Evolutionary conservation across 2,888 invertebrate genomes (phyloP), one percentile per base, ranked within the genome.

Genomic region (Thalpophila matura): DNA sequence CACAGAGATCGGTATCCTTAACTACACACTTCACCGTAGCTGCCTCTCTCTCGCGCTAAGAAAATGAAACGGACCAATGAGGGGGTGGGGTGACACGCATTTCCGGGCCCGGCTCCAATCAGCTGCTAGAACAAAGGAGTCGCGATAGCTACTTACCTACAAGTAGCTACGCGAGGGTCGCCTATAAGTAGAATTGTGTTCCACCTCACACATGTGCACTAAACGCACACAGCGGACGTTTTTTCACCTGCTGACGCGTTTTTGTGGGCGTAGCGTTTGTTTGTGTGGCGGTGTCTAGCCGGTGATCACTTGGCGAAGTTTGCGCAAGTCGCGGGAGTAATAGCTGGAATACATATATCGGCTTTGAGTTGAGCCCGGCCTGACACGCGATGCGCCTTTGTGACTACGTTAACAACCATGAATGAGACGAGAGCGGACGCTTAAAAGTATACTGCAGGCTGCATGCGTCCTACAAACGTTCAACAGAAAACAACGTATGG

Each of bases 111-210:
- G 91, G 91, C 94, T 95, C 95, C 95, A 95, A 95, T 95, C 95
- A 95, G 95, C 95, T 95, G 94, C 93, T 95, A 95, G 95, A 95
- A 95, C 95, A 95, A 95, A 93, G 91, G 95, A 93, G 87, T 89
- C 89, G 91, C 90, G 93, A 92, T 94, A 93, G 94, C 95, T 94
- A 94, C 94, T 94, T 89, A 90, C 91, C 89, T 93, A 94, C 89
- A 86, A 93, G 92, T 93, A 93, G 91, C 93, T 93, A 92, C 86
- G 58, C 68, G 73, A 75, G 91, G 90, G 91, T 90, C 90, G 89
- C 71, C 85, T 88, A 81, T 86, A 88, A 90, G 89, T 88, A 87
- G 87, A 87, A 86, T 80, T 79, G 77, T 82, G 79, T 80, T 84
- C 85, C 82, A 83, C 85, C 82, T 88, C 91, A 89, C 89, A 92